A percentile compares a stretch with the other conserved stretches of the same genome.
Conservation (phyloP, 1,140 invertebrate genomes). For the Babylonia areolata region DNA sequence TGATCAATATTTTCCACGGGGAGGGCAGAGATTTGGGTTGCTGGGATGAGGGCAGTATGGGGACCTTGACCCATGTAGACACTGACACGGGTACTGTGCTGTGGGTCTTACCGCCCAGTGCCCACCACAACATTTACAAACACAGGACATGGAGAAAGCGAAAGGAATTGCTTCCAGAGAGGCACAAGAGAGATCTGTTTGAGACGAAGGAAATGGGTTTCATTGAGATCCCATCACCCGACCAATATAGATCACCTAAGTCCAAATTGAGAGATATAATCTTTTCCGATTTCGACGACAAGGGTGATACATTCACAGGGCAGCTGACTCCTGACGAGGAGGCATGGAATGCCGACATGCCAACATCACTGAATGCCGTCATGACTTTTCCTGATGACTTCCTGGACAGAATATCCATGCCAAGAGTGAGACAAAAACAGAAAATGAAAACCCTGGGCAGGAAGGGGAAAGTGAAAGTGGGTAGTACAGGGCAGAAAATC, state of each 20-base stretch:
- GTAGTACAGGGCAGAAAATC: not conserved
- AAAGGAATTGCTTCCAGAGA: not conserved
- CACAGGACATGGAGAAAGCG: not conserved
- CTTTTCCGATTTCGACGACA: not conserved
- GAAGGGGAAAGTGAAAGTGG: not conserved
- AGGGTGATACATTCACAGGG: not conserved
- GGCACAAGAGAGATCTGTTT: not conserved
- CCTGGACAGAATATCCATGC: not conserved
- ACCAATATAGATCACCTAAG: not conserved
- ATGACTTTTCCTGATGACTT: conserved; percentile 18
- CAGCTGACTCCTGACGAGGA: not conserved
- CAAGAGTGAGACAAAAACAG: not conserved
- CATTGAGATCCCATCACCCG: not conserved
- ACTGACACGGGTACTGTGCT: not conserved
- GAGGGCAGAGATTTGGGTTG: not conserved
- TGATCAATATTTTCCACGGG: not conserved
- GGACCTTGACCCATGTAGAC: no score
- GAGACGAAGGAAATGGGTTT: not conserved
- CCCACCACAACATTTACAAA: not conserved
- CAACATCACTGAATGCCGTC: not conserved
- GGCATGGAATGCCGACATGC: not conserved
- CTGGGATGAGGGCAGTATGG: not conserved
- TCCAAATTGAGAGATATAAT: not conserved
- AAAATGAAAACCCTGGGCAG: not conserved
- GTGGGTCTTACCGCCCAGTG: not conserved